Conservation (phyloP, 2,888 invertebrate species). For the Scaptomyza caliginosa region DNA sequence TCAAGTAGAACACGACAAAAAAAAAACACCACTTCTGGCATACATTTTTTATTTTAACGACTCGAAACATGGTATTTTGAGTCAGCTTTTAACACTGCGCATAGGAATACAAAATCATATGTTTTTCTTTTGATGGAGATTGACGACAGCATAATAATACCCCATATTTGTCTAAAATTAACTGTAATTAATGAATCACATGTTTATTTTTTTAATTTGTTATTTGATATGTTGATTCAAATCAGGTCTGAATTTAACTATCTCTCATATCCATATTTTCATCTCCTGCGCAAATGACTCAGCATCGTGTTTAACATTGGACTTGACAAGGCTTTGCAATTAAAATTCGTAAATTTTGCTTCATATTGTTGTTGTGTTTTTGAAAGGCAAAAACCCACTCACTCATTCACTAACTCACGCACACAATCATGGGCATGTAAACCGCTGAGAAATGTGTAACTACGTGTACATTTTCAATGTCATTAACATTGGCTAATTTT, state of each 20-base stretch:
- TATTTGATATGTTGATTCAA: too few relatives aligned
- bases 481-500: slow-evolving; percentile 53
- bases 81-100: too few relatives aligned
- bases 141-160: too few relatives aligned
- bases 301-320: slow-evolving; percentile 25
- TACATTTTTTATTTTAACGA: not conserved
- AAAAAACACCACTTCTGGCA: not conserved
- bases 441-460: slow-evolving; percentile 10
- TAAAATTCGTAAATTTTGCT: not conserved
- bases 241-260: not conserved
- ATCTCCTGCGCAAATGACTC: slow-evolving; percentile 17
- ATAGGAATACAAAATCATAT: not conserved
- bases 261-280: not conserved
- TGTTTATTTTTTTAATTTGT: not conserved
- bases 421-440: slow-evolving; percentile 2
- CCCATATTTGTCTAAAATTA: too few relatives aligned
- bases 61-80: not conserved
- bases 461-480: slow-evolving; percentile 58
- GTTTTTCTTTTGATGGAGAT: too few relatives aligned
- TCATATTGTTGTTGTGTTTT: slow-evolving; percentile 15
- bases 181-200: too few relatives aligned
- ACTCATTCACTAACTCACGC: not conserved
- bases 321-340: slow-evolving; percentile 2
- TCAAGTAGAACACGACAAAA: not conserved
- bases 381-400: slow-evolving; percentile 27